phyloP scores from a whole-genome alignment of 2,113 vertebrate species.

The Mormyrus iriodes region DNA sequence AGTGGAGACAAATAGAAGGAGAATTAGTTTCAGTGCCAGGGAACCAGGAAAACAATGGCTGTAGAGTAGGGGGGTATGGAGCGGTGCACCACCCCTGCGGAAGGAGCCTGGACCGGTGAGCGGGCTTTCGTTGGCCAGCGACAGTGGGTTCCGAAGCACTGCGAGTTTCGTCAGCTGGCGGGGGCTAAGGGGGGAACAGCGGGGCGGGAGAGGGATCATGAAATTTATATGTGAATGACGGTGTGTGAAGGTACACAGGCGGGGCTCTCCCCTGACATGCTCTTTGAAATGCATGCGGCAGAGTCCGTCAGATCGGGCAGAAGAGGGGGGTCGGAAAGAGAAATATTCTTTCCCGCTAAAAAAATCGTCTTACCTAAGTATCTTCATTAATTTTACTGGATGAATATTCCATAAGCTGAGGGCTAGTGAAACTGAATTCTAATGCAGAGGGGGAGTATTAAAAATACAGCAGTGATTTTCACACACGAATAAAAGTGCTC shows the following conservation, averaged over 20 bases:
- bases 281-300: background rate
- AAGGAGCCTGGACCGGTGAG: background rate
- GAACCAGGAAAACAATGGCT: background rate
- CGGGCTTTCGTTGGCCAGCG: background rate
- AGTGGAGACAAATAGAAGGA: background rate
- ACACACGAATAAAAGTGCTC: background rate
- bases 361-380: background rate
- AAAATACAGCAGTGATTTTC: background rate
- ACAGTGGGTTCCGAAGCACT: background rate
- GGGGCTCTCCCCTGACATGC: background rate
- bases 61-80: background rate
- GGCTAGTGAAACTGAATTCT: background rate
- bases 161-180: background rate
- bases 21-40: background rate
- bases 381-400: background rate
- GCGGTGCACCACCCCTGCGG: background rate
- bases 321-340: background rate
- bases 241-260: background rate
- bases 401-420: slow-evolving; percentile 14
- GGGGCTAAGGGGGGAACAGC: background rate
- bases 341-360: background rate
- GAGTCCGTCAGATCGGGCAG: background rate
- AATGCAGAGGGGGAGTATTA: background rate
- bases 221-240: background rate
- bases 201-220: background rate